Evolutionary conservation across 2,797 vertebrate genomes (phyloP).

Genomic region (Mormyrus proboscirostris): DNA sequence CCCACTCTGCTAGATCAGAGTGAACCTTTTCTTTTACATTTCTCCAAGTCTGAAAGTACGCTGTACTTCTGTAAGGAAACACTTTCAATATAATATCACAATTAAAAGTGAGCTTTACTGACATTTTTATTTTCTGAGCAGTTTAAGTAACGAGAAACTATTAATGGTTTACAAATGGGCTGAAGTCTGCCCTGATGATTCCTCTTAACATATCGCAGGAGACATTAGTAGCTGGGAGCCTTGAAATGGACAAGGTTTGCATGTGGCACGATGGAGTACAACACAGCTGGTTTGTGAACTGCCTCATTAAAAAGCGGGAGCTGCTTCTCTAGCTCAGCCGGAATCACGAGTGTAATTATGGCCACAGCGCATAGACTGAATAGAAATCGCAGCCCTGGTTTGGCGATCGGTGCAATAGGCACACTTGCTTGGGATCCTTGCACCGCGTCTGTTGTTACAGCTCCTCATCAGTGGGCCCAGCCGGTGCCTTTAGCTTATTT

Average conservation of each 20-base stretch:
- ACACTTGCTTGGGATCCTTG: not conserved
- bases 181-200: not conserved
- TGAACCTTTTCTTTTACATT: not conserved
- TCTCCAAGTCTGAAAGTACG: not conserved
- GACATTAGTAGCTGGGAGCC: not conserved
- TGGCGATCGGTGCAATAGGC: not conserved
- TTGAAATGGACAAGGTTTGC: not conserved
- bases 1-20: not conserved
- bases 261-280: not conserved
- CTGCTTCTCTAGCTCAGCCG: not conserved
- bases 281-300: not conserved
- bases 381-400: not conserved
- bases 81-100: not conserved
- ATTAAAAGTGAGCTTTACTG: not conserved
- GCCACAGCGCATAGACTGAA: not conserved
- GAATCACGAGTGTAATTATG: not conserved
- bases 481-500: not conserved
- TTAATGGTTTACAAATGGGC: not conserved
- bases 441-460: not conserved
- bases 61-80: not conserved
- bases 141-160: not conserved
- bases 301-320: not conserved
- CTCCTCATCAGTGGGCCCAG: not conserved
- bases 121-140: not conserved
- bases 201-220: not conserved